Evolutionary conservation across 2,113 vertebrate species (phyloP), one percentile per base, ranked within the genome.

Genomic region (Seriola quinqueradiata): DNA sequence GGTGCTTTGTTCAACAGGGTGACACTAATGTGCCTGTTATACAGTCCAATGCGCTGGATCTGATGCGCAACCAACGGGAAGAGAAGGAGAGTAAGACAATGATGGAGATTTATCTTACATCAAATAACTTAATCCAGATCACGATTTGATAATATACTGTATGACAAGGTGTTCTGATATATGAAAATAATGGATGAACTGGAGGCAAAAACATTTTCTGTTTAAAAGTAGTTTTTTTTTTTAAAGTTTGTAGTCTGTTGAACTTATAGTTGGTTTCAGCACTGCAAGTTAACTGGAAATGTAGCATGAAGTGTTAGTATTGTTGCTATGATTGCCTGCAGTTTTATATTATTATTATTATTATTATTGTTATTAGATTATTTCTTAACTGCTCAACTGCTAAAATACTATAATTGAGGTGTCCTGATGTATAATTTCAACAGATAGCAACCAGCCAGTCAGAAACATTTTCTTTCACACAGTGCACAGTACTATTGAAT

Each of bases 11-110:
- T 69, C 84, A 79, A 79, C 92, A 98, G 96, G 96, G 97, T 34
- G 95, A 97, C 87, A 95, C 87, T 10, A 80, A 74, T 70, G 88
- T 83, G 74, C 85, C 93, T 5, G 85, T 74, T 23, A 93, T 94
- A 44, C 93, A 87, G 21, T 79, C 79, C 85, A 97, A 97, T 71
- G 95, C 96, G 66, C 87, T 97, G 89, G 96, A 96, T 81, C 92
- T 97, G 96, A 97, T 97, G 96, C 95, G 89, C 68, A 89, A 95
- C 82, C 95, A 68, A 16, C 42, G 73, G 58, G 88, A 90, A 36
- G 38, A 81, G 42, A 70, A 84, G 32, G 86, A 86, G 12, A 84
- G 90, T 76, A 92, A 88, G 14, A 79, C 73, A 58, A 84, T 77
- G 14, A 73, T 38, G 13, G 77, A 58, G 46, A 59, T 54, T 63